Base-by-base conservation (phyloP, 2,113 vertebrate genomes). In the Salvator merianae region DNA sequence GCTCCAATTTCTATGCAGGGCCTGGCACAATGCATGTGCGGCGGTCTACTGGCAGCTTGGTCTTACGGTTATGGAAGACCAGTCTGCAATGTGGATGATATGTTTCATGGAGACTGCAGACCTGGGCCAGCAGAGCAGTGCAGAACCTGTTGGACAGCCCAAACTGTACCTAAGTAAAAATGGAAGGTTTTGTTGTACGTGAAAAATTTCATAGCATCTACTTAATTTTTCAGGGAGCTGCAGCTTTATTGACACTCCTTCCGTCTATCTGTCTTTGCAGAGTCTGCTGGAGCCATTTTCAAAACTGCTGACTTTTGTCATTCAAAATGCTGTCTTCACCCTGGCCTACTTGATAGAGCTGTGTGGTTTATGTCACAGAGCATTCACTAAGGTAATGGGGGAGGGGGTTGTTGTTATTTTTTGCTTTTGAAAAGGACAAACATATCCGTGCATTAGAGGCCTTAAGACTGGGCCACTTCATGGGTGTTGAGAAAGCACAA, bases 241-340 rank as follows among this genome's bases (percentile, higher is more conserved):
- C 32, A 89, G 53, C 38, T 83, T 24, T 88, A 70, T 16, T 94
- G 55, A 91, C 91, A 91, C 88, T 76, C 69, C 62, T 83, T 32
- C 86, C 87, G 36, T 81, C 73, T 65, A n/a, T 88, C 69, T 93
- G 53, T 91, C 68, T 71, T 93, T 93, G 34, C 95, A 99, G 99
- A 99, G 98, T 94, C 97, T 99, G 89, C 93, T 99, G 96, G 99
- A 99, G 87, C 98, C 98, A 16, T 99, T 99, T 94, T 99, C 99
- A 89, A 99, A 99, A 89, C 94, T 99, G 65, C 95, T 99, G 82
- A 99, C 98, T 91, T 99, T 99, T 90, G 97, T 99, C 28, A 98
- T 99, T 94, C 99, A 99, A 96, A 98, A 99, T 81, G 98, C 97
- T 13, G 93, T 97, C 78, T 99, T 99, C 93, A 98, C 97, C 47